phyloP scores from a whole-genome alignment of 2,888 invertebrate genomes.

The Lathronympha strigana region DNA sequence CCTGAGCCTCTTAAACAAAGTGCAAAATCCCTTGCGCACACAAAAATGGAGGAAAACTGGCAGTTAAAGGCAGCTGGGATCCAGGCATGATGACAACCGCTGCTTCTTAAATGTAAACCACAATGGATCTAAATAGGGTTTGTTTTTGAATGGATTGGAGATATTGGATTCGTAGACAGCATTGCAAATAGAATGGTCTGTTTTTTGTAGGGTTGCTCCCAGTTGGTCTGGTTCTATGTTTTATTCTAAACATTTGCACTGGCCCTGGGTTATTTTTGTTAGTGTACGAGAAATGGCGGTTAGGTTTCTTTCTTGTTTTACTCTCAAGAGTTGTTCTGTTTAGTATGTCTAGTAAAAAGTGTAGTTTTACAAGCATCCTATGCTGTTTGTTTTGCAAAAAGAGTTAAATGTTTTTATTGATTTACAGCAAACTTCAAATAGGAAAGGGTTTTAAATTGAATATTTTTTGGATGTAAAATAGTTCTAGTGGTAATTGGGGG shows the following conservation, averaged over 20 bases:
- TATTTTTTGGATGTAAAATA: too few species aligned
- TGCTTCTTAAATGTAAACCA: constrained; percentile 47
- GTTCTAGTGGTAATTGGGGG: too few species aligned
- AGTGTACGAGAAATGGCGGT: constrained; percentile 2
- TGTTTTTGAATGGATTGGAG: constrained; percentile 42
- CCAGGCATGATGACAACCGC: constrained; percentile 45
- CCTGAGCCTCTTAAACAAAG: constrained; percentile 37
- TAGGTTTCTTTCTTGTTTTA: constrained; percentile 13
- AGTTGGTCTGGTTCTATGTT: constrained; percentile 49
- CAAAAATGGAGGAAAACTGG: constrained; percentile 39
- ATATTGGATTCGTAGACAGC: constrained; percentile 54
- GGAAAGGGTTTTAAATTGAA: too few species aligned
- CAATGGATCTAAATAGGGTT: constrained; percentile 38
- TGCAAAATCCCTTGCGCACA: constrained; percentile 41
- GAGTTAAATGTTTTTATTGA: background rate
- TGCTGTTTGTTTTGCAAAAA: background rate
- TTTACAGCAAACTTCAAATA: too few species aligned
- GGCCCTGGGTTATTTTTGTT: background rate
- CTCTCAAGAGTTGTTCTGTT: background rate
- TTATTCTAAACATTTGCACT: constrained; percentile 48
- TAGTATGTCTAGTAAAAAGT: background rate
- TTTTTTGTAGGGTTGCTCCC: constrained; percentile 52
- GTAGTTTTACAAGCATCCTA: background rate
- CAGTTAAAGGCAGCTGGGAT: constrained; percentile 50
- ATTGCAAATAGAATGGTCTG: constrained; percentile 54